Evolutionary conservation across 2,888 invertebrate species (phyloP), one percentile per base, ranked within the genome.

Genomic region (Spisula subtruncata): DNA sequence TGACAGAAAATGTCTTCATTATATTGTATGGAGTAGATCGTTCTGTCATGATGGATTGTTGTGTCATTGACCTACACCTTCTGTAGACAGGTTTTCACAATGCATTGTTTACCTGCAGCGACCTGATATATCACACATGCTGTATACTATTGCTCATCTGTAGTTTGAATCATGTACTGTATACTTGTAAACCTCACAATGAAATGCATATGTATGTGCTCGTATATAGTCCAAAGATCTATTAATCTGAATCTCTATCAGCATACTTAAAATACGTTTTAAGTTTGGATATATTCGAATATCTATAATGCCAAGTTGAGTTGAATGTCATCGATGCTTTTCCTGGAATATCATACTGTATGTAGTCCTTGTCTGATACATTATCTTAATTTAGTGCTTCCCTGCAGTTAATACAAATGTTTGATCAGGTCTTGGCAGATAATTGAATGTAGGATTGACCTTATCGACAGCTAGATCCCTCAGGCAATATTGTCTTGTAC

Each of bases 1-100:
- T 60, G 60, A 60, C n/a, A 66, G 60, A 66, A 41, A n/a, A 25
- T 66, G 60, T 66, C 60, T 66, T 66, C 25, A 66, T 66, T n/a
- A 6, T n/a, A 25, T 66, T 10, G 20, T 66, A 6, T 66, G n/a
- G 25, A 66, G 25, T 25, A 25, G 41, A 41, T 41, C 41, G 8
- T 41, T 66, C 60, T 25, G 10, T 25, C 10, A 66, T 66, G 60
- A 25, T 66, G 25, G 10, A 25, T 66, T 66, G 60, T 66, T 20
- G 60, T 66, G 60, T 25, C 60, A 66, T 0, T n/a, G 60, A 25
- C 25, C n/a, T 8, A 10, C 25, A n/a, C 25, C 20, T 66, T 18
- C 6, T n/a, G n/a, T n/a, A 66, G 60, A 66, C 60, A n/a, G 60
- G 60, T 60, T 60, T 56, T 66, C 10, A 66, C 60, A 66, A 25